Conservation (phyloP, 2,888 invertebrate genomes). For the Mythimna pallens region DNA sequence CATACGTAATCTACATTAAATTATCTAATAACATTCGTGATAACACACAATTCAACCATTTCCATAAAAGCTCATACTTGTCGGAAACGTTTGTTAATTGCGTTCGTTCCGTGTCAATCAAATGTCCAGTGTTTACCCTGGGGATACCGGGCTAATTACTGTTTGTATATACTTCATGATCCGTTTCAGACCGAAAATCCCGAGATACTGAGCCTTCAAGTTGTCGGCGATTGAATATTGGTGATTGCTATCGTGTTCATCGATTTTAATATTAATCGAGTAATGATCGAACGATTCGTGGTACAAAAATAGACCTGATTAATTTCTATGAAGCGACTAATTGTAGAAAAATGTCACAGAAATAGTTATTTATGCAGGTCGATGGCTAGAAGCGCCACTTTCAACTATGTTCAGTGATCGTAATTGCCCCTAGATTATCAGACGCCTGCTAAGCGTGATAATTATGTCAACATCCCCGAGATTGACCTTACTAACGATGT, state of each 20-base stretch:
- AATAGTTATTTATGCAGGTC: background rate
- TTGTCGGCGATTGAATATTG: conserved; percentile 17
- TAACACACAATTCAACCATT: conserved; percentile 38
- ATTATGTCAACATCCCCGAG: conserved; percentile 38
- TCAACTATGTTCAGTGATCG: background rate
- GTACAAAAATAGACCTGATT: conserved; percentile 21
- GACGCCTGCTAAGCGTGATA: conserved; percentile 39
- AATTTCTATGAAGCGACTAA: conserved; percentile 15
- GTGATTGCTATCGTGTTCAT: conserved; percentile 29
- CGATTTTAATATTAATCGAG: conserved; percentile 45
- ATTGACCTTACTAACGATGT: conserved; percentile 38
- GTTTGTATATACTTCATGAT: conserved; percentile 35
- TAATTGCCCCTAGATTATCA: conserved; percentile 13
- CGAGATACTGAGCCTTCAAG: conserved; percentile 10
- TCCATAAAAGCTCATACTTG: conserved; percentile 42
- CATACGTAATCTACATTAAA: conserved; percentile 18
- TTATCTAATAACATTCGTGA: conserved; percentile 59
- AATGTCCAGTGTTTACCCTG: conserved; percentile 31
- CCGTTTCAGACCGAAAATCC: conserved; percentile 25
- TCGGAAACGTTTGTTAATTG: conserved; percentile 57
- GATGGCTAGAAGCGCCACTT: background rate
- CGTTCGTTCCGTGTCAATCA: conserved; percentile 56
- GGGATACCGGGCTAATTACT: conserved; percentile 41
- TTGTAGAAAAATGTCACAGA: background rate
- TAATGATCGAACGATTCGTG: conserved; percentile 10